Percentiles rank a stretch among this genome's conserved stretches.
phyloP scores from a whole-genome alignment of 2,888 invertebrate genomes.

The Barypeithes pellucidus region DNA sequence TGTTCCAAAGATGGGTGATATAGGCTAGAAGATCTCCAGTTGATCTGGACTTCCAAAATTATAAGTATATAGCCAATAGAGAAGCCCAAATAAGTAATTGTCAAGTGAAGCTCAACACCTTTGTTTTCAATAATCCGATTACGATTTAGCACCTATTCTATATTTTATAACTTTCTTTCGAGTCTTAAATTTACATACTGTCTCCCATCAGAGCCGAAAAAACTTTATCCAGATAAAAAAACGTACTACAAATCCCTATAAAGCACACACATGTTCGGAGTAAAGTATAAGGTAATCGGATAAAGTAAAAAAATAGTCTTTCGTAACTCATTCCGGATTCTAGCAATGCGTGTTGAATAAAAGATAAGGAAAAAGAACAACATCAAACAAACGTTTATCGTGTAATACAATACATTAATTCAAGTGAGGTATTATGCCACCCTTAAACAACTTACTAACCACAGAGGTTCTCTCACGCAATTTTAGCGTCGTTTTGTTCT shows the following conservation, averaged over 20 bases:
- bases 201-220: conserved; percentile 26
- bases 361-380: conserved; percentile 38
- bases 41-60: too few relatives aligned
- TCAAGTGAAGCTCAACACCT: background rate
- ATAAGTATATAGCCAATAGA: too few relatives aligned
- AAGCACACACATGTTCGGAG: conserved; percentile 46
- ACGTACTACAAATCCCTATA: conserved; percentile 45
- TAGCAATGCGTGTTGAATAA: conserved; percentile 41
- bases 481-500: conserved; percentile 16
- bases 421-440: conserved; percentile 30
- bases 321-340: conserved; percentile 40
- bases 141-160: background rate
- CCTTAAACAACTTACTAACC: conserved; percentile 27
- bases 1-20: too few relatives aligned
- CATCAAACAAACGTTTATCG: conserved; percentile 32
- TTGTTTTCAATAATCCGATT: background rate
- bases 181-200: conserved; percentile 22
- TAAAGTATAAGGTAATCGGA: conserved; percentile 46
- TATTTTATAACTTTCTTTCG: background rate
- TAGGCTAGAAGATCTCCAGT: too few relatives aligned
- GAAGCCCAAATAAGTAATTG: too few relatives aligned
- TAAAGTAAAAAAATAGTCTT: conserved; percentile 47
- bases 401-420: conserved; percentile 33
- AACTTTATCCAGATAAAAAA: conserved; percentile 32
- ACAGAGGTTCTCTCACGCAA: conserved; percentile 21